phyloP scores from a whole-genome alignment of 1,140 invertebrate species.

The Philopotamus ludificatus region DNA sequence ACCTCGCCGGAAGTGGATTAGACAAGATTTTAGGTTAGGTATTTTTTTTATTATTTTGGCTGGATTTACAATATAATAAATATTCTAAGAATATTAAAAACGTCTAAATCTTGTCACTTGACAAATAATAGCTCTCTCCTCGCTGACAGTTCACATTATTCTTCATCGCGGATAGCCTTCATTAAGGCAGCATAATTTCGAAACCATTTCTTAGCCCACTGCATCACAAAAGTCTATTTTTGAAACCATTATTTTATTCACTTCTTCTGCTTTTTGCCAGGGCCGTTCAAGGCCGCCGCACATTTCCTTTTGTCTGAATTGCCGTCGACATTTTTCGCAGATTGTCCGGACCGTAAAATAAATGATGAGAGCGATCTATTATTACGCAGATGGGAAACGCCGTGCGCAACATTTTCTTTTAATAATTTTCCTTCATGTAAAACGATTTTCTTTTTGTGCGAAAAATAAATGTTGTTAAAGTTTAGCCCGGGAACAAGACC shows the following conservation, averaged over 20 bases:
- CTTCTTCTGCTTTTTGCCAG: background rate
- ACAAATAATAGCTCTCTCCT: no score
- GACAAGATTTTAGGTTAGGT: no score
- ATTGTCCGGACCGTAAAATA: slow-evolving; percentile 11
- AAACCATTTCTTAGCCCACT: no score
- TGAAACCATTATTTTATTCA: background rate
- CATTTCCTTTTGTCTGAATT: slow-evolving; percentile 7
- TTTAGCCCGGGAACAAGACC: slow-evolving; percentile 1
- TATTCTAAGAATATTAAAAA: no score
- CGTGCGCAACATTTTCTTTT: background rate
- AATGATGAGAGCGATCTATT: slow-evolving; percentile 5
- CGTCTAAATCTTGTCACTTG: no score
- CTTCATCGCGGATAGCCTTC: no score
- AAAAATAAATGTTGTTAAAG: background rate
- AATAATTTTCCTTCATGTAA: background rate
- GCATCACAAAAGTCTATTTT: no score
- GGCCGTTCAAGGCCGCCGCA: background rate
- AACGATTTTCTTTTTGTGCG: background rate
- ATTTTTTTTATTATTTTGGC: no score
- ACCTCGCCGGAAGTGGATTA: no score
- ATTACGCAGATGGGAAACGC: slow-evolving; percentile 4
- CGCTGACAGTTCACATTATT: no score
- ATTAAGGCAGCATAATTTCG: no score
- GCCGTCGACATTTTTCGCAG: background rate
- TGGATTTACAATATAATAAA: no score